Evolutionary conservation across 2,888 invertebrate genomes (phyloP).

Genomic region (Anthrax anthrax): DNA sequence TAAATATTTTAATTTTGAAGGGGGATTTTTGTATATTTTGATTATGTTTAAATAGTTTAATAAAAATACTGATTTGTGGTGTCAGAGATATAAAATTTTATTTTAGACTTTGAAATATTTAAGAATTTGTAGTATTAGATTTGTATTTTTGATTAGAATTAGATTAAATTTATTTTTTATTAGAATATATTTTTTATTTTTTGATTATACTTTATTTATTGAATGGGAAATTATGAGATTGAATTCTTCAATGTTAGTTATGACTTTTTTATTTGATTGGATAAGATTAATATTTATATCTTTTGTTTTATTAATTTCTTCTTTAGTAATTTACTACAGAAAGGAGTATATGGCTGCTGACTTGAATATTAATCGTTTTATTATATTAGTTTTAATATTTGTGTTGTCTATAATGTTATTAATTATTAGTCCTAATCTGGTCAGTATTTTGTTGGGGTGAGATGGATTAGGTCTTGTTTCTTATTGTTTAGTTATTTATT

Average conservation of each 20-base stretch:
- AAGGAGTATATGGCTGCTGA: conserved; percentile 46
- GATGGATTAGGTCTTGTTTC: conserved; percentile 59
- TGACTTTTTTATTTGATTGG: conserved; percentile 48
- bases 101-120: conserved; percentile 39
- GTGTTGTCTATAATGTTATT: conserved; percentile 50
- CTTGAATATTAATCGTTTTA: conserved; percentile 46
- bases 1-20: conserved; percentile 46
- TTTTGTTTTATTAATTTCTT: conserved; percentile 51
- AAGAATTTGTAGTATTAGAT: conserved; percentile 40
- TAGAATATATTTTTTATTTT: conserved; percentile 36
- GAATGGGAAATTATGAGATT: conserved; percentile 42
- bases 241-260: conserved; percentile 36
- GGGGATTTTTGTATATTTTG: conserved; percentile 38
- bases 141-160: conserved; percentile 37
- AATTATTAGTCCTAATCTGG: conserved; percentile 53
- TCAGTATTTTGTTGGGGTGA: conserved; percentile 56
- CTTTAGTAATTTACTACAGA: conserved; percentile 49
- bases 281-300: conserved; percentile 48
- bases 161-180: conserved; percentile 30
- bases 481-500: conserved; percentile 47
- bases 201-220: conserved; percentile 36
- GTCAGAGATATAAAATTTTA: conserved; percentile 41
- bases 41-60: conserved; percentile 51
- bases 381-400: conserved; percentile 49
- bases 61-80: conserved; percentile 54